Evolutionary conservation across 2,888 invertebrate species (phyloP).

Genomic region (Drosophila kuntzei): DNA sequence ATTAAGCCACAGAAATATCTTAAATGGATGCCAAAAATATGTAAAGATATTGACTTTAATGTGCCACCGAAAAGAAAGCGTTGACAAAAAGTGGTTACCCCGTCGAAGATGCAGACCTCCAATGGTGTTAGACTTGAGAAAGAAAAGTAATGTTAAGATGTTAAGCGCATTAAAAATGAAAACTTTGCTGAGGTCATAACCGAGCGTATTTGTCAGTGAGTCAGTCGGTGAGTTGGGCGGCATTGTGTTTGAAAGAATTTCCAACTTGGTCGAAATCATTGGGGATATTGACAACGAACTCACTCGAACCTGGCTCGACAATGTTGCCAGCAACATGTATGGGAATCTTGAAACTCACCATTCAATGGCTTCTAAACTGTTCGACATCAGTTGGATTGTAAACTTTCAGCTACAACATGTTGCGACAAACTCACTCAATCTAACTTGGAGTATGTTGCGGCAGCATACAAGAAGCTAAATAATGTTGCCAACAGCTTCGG

Average conservation of each 20-base stretch:
- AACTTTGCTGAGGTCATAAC: conserved; percentile 20
- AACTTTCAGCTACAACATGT: conserved; percentile 27
- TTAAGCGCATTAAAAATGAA: conserved; percentile 68
- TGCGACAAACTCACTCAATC: conserved; percentile 32
- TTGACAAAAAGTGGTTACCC: conserved; percentile 53
- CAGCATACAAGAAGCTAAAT: conserved; percentile 11
- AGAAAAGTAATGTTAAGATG: conserved; percentile 42
- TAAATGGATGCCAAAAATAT: conserved; percentile 63
- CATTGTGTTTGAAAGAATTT: conserved; percentile 10
- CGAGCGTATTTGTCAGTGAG: conserved; percentile 44
- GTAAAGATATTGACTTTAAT: conserved; percentile 57
- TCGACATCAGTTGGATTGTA: neutral
- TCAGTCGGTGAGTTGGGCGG: conserved; percentile 6
- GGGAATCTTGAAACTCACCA: conserved; percentile 25
- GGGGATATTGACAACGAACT: conserved; percentile 3
- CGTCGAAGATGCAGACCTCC: conserved; percentile 42
- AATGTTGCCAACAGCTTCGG: conserved; percentile 35
- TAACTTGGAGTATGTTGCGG: conserved; percentile 21
- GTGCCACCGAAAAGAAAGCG: conserved; percentile 59
- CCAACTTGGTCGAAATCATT: neutral
- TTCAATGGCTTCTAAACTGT: conserved; percentile 14
- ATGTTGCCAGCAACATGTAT: conserved; percentile 54
- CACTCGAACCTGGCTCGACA: conserved; percentile 30
- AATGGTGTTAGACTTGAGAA: conserved; percentile 20
- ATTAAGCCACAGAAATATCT: conserved; percentile 47